Evolutionary conservation across 2,797 vertebrate species (phyloP).

Genomic region (Danio kyathit): DNA sequence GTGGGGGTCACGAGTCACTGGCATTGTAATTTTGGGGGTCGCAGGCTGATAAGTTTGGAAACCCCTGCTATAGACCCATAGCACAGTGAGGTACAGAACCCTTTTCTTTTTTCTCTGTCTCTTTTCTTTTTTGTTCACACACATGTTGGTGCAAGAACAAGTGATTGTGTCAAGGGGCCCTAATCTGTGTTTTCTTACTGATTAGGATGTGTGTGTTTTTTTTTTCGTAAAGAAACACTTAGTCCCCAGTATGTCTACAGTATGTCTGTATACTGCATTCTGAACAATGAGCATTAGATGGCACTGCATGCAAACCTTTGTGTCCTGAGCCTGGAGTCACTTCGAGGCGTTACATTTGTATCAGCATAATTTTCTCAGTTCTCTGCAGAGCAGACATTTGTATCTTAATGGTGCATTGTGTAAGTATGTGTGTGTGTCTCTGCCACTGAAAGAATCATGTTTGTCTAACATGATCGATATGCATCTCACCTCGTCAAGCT

Average conservation of each 20-base stretch:
- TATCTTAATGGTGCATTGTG: conserved; percentile 47
- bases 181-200: background rate
- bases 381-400: conserved; percentile 56
- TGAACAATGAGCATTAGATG: conserved; percentile 53
- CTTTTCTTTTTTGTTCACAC: too few species aligned
- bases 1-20: too few species aligned
- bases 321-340: background rate
- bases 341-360: conserved; percentile 53
- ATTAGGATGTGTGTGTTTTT: background rate
- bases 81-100: too few species aligned
- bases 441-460: conserved; percentile 59
- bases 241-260: background rate
- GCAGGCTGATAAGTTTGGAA: too few species aligned
- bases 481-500: conserved; percentile 59
- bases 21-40: too few species aligned
- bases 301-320: conserved; percentile 54
- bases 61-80: too few species aligned
- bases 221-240: background rate
- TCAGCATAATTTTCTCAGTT: conserved; percentile 56
- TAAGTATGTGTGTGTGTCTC: conserved; percentile 56
- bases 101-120: too few species aligned
- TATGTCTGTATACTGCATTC: conserved; percentile 15
- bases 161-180: background rate
- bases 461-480: conserved; percentile 64
- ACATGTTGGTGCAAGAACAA: background rate